These are phyloP conservation scores for Ceyx erithaca DNA, from an alignment of 2,797 vertebrate species.

Conservation along the genomic window DNA sequence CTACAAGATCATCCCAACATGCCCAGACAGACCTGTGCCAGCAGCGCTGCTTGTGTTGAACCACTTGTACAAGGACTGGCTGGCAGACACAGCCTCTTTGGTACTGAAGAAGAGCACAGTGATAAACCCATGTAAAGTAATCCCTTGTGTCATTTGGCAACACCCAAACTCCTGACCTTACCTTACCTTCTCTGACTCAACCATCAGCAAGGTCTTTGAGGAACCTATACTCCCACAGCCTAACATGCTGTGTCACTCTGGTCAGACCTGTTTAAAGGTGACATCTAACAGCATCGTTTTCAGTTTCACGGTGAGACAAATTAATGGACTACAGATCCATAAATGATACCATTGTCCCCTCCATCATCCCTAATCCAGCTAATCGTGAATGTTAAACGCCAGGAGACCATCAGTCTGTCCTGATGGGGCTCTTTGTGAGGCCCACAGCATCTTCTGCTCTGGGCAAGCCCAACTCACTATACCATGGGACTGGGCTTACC, in stretches of 20 bases:
- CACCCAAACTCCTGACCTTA: background rate
- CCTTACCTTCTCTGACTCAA: background rate
- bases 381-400: background rate
- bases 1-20: rapidly evolving
- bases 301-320: background rate
- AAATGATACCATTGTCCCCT: background rate
- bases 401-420: rapidly evolving
- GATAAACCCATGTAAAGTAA: background rate
- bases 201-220: background rate
- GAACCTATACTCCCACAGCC: background rate
- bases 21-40: background rate
- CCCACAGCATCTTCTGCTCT: too few relatives aligned
- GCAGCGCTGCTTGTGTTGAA: background rate
- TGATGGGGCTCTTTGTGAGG: background rate
- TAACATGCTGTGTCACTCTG: background rate
- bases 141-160: background rate
- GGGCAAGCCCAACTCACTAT: background rate
- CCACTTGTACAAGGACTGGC: background rate
- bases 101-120: rapidly evolving
- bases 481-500: background rate
- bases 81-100: background rate
- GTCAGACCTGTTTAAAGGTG: background rate
- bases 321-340: background rate
- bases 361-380: background rate
- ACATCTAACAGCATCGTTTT: background rate